These are phyloP conservation scores for Tragelaphus buxtoni DNA, from an alignment of 2,113 vertebrate species.

Conservation along the genomic window DNA sequence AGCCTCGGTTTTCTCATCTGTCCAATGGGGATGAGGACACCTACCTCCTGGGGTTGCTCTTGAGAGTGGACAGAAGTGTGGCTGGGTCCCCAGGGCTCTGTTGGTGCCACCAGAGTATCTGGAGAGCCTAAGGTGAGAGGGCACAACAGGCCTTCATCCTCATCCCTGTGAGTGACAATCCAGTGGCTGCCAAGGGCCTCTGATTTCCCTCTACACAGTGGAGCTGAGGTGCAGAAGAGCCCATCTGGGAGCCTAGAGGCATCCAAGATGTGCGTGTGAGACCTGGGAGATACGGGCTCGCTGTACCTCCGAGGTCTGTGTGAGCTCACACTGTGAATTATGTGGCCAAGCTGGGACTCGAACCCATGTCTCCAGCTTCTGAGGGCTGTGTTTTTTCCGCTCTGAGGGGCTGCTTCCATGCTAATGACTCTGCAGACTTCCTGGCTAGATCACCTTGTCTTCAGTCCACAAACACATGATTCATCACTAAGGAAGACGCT, in stretches of 20 bases:
- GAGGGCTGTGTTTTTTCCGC: constrained; percentile 48
- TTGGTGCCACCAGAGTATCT: background rate
- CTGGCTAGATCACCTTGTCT: constrained; percentile 44
- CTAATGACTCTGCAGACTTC: constrained; percentile 46
- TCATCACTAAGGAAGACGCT: constrained; percentile 1
- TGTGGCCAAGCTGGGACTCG: background rate
- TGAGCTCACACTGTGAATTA: background rate
- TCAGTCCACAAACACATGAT: constrained; percentile 41
- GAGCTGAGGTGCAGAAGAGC: background rate
- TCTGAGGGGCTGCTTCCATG: background rate
- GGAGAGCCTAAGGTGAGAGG: background rate
- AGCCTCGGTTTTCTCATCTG: background rate
- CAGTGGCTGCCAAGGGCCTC: background rate
- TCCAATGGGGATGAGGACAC: background rate
- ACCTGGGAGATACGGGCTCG: background rate
- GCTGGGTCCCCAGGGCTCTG: background rate
- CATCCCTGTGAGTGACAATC: background rate
- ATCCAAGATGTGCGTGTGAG: background rate
- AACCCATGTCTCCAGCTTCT: background rate
- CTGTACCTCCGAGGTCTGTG: background rate
- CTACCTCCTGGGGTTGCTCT: background rate
- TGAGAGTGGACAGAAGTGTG: background rate
- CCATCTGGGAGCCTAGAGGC: background rate
- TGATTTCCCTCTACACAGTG: too few species aligned
- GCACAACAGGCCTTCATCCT: background rate